Evolutionary conservation across 2,113 vertebrate genomes (phyloP).

Genomic region (rat (Rattus norvegicus)): GRCr8 NC_086019.1:215089001-215089500

Average conservation of each 20-base stretch:
- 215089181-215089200: not conserved
- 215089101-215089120: not conserved
- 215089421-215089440: conserved; percentile 35
- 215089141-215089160: not conserved
- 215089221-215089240: conserved; percentile 88
- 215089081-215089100: not conserved
- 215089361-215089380: conserved; percentile 87
- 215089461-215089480: not conserved
- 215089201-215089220: not conserved
- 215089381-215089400: conserved; percentile 90
- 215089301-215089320: conserved; percentile 82
- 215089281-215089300: conserved; percentile 86
- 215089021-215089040: not conserved
- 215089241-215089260: conserved; percentile 86
- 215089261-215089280: conserved; percentile 89
- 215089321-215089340: conserved; percentile 83
- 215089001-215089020: not conserved
- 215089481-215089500: not conserved
- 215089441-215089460: not conserved
- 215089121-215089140: not conserved
- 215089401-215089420: conserved; percentile 90
- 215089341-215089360: conserved; percentile 83
- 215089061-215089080: not conserved
- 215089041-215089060: not conserved
- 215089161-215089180: not conserved